Base-by-base conservation (phyloP, 2,797 vertebrate genomes). In the Sciurus carolinensis region DNA sequence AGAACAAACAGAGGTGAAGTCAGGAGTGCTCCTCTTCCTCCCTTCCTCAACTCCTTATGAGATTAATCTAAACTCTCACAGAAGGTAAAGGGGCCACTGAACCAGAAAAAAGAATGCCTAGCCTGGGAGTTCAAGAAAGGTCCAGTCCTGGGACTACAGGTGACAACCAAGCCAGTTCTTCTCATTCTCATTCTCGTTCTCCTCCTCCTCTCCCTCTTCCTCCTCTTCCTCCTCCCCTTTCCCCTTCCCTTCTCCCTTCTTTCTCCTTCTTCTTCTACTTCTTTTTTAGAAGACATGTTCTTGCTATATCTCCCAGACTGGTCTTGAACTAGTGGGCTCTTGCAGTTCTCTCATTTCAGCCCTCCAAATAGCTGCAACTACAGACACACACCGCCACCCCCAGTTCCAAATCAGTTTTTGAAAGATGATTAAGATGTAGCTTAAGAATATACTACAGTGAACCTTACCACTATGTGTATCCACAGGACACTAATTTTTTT, bases 91-190 rank as follows among this genome's bases (percentile, higher is more conserved):
- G 50, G 77, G n/a, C 26, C 9, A 22, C n/a, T 24, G 47, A 84
- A 69, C 33, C 59, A 90, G 28, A 62, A 89, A 79, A 62, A 89
- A 79, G 83, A 22, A 36, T n/a, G 9, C 9, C 36, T 3, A 36
- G 20, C 12, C 3, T 26, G 7, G 9, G 2, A 3, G 6, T 69
- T 67, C 62, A 57, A 28, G 36, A 52, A 64, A 77, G 42, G 24
- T 3, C 1, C 5, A 33, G n/a, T 17, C 5, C 8, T 3, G 4
- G 30, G 28, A 12, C 17, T 47, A 26, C 7, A 66, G 3, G 33
- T 42, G 11, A 44, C 0, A 5, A 8, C 44, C 20, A 79, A 64
- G 30, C 7, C 66, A 47, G 18, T 84, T 77, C 73, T 75, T 22
- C 20, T 22, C 54, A 15, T 8, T 14, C 54, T 57, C 54, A 20